Evolutionary conservation across 2,888 invertebrate species (phyloP), one percentile per base, ranked within the genome.

Genomic region (Ophion obscuratus): DNA sequence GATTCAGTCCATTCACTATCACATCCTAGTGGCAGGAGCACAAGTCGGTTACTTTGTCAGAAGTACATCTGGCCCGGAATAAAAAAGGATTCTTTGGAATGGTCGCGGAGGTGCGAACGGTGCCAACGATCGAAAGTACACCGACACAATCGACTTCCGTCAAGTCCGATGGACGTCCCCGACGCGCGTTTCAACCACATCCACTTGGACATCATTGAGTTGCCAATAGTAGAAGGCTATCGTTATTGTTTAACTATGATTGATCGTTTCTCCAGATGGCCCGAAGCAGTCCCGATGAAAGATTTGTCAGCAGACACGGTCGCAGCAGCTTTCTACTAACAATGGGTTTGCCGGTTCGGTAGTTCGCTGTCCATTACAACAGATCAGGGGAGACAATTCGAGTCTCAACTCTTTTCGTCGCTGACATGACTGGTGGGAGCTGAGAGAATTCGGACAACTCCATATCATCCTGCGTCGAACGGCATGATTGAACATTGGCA

Each of bases 121-220:
- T 77, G 81, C 71, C 89, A 88, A 70, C 62, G 68, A 57, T n/a
- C 86, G 7, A 89, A 89, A 70, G 86, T 67, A 3, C 74, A 83
- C 5, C 40, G 83, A 3, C 83, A 83, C 59, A 83, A 83, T 10
- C 24, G 78, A 14, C 68, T 70, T 0, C 20, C n/a, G 3, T 70
- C 70, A 0, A 31, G 64, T 3, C 36, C 6, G 17, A 77, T 85
- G 9, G 75, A 61, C 1, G 79, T 75, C 7, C 90, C 92, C 10
- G 87, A 87, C 40, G 83, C 44, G 1, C 86, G 93, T 11, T 94
- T 95, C 87, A 87, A 89, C 7, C 93, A 94, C 82, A 88, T 94
- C n/a, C 94, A 94, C 88, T 89, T 95, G 14, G 94, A 95, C 88
- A 86, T 95, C 2, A 91, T 95, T 1, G 94, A 94, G 5, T 94